Conservation (phyloP, 2,113 vertebrate genomes). For the Corythaixoides concolor region DNA sequence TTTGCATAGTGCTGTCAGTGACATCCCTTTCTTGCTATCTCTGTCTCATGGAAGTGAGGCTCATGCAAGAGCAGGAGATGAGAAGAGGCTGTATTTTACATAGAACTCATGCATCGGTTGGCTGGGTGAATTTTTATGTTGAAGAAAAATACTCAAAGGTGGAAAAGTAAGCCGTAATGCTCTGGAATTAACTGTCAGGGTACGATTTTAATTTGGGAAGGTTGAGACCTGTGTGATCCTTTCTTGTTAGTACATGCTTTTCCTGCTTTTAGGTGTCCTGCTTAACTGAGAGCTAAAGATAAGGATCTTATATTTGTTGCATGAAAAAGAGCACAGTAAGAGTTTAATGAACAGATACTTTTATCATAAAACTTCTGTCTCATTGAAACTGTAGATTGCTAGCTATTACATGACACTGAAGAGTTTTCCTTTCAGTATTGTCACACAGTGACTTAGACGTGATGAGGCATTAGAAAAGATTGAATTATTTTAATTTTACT, state of each 20-base stretch:
- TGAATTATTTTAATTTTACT: constrained; percentile 61
- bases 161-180: neutral
- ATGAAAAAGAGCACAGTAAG: neutral
- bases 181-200: neutral
- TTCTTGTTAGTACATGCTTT: neutral
- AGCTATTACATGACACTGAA: constrained; percentile 25
- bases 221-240: neutral
- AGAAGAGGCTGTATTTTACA: neutral
- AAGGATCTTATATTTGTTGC: neutral
- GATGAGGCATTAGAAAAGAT: constrained; percentile 46
- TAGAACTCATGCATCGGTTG: neutral
- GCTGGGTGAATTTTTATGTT: neutral
- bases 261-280: neutral
- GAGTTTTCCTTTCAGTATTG: constrained; percentile 34
- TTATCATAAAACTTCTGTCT: constrained; percentile 18
- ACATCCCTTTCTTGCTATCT: neutral
- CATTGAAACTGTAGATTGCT: constrained; percentile 9
- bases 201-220: neutral
- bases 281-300: neutral
- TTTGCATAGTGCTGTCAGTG: neutral
- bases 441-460: constrained; percentile 52
- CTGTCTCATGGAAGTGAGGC: neutral
- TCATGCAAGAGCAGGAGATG: neutral
- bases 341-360: constrained; percentile 48
- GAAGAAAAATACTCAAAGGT: neutral